Percentiles rank a stretch among this genome's conserved stretches.
Conservation (phyloP, 2,113 vertebrate genomes). For the Campylomormyrus tamandua region DNA sequence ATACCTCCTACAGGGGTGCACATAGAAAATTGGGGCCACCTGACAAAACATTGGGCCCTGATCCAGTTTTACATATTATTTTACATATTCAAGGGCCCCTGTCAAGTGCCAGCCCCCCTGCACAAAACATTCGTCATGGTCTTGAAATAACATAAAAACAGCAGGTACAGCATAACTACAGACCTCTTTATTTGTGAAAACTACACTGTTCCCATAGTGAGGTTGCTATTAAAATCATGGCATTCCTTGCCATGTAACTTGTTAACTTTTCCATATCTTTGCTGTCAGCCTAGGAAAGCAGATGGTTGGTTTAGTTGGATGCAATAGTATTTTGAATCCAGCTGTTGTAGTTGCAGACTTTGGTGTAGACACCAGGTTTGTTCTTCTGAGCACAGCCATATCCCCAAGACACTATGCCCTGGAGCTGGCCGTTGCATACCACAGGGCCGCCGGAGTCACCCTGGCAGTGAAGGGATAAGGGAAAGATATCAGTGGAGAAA, state of each 20-base stretch:
- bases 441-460: constrained; percentile 75
- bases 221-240: background rate
- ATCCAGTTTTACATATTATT: background rate
- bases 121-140: background rate
- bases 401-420: constrained; percentile 81
- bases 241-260: background rate
- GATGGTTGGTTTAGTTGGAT: constrained; percentile 23
- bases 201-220: background rate
- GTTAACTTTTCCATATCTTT: background rate
- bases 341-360: constrained; percentile 67
- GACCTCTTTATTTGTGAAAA: background rate
- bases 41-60: background rate
- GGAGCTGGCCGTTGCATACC: constrained; percentile 61
- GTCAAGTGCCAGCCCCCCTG: background rate
- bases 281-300: background rate
- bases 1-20: background rate
- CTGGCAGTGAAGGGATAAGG: constrained; percentile 44
- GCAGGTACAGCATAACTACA: background rate
- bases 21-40: background rate
- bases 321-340: constrained; percentile 61
- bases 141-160: background rate
- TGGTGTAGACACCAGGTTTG: constrained; percentile 70
- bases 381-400: constrained; percentile 64
- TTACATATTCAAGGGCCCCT: background rate
- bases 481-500: constrained; percentile 3